Base-by-base conservation (phyloP, 2,888 invertebrate genomes). In the Dysmachus trigonus region DNA sequence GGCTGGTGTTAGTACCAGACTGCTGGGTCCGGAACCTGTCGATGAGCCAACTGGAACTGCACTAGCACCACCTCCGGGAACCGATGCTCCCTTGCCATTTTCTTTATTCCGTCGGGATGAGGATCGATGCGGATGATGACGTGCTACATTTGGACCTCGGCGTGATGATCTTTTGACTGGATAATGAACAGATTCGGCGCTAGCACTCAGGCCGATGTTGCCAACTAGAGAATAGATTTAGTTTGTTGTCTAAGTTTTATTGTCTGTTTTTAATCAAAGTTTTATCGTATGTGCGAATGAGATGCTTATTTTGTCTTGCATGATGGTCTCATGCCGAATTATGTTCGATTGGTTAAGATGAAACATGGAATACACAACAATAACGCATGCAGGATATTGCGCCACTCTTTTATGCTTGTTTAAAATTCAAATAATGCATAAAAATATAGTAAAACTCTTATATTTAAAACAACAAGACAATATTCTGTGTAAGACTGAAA, bases 161-260 rank as follows among this genome's bases (percentile, higher is more conserved):
- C 94, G 93, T 89, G 93, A 93, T 86, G 94, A 93, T 88, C 94
- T 92, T 90, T 94, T 94, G 86, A 93, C 92, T 88, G 94, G 91
- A 90, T 94, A 94, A 89, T 94, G 94, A 88, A 94, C 93, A 77
- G 94, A 94, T 91, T 95, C 95, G 82, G 94, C 94, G 90, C 94
- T 94, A 85, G 94, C 92, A 88, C 94, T 94, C 89, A 94, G 91
- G 90, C 94, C 94, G 89, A 94, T 93, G 90, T 94, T 93, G 90
- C 93, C 93, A 91, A 93, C 93, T 93, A 89, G 87, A 82, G 87
- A 87, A 85, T 89, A 83, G 41, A 84, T 87, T 47, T 74, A 82
- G 81, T 22, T 62, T 85, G 27, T 86, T 83, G 85, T 33, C 27
- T 86, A 47, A 72, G 33, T 73, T 30, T 73, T 53, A 76, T 73